Base-by-base conservation (phyloP, 2,888 invertebrate genomes). In the Cactoblastis cactorum region DNA sequence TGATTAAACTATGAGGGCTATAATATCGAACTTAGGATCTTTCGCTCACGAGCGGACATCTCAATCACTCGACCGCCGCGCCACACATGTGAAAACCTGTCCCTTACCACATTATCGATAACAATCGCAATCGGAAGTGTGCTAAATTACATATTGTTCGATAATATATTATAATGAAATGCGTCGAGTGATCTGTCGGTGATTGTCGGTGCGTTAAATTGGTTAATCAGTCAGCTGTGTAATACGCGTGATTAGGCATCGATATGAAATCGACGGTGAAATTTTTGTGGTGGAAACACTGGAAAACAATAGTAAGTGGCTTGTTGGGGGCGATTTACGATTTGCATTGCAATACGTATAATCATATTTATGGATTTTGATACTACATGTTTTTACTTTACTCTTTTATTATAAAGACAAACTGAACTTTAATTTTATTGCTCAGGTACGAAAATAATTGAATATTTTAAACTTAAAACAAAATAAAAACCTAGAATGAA, bases 141-240 rank as follows among this genome's bases (percentile, higher is more conserved):
- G 75, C 72, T 78, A 82, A 86, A 84, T 85, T 80, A 81, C 77
- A 77, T 79, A 83, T 81, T 80, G 79, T 80, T 69, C 71, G 61
- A 62, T 77, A 74, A 77, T 80, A 73, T 77, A 83, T 84, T 81
- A 69, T 85, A 86, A 88, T 86, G 77, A 87, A 84, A 84, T 79
- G 77, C 75, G 73, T 77, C 71, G 71, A 66, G 67, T 71, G 65
- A 74, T 71, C 67, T 73, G 74, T 66, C 62, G 65, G 60, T 57
- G 76, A 67, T 71, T 75, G 77, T 62, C 82, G 80, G 71, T 77
- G 78, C 86, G 80, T 65, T 72, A 80, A 88, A 89, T 88, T 85
- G 88, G 81, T 80, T 80, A 86, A 84, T 84, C 88, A 85, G 64
- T 82, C 81, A 76, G 71, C 82, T 85, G 86, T 84, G 76, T 75